A percentile compares a stretch with the other conserved stretches of the same genome.
phyloP scores from a whole-genome alignment of 2,797 vertebrate species.

The Helarctos malayanus region DNA sequence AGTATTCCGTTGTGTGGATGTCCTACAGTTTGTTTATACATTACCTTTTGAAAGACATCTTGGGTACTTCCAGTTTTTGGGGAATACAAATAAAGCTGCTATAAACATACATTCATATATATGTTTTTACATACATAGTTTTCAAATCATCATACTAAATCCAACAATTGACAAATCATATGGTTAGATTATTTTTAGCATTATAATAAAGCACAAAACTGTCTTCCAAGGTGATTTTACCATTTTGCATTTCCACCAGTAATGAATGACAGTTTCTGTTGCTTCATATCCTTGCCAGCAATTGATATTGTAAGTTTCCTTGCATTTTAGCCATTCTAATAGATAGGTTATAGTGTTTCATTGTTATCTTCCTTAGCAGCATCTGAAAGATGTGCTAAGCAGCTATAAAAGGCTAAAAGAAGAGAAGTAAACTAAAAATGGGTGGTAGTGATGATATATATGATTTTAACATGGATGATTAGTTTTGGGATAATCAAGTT shows the following conservation, averaged over 20 bases:
- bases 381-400: background rate
- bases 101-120: background rate
- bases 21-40: background rate
- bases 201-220: background rate
- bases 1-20: background rate
- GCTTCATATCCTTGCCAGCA: background rate
- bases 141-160: background rate
- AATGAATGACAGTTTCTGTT: background rate
- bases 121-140: background rate
- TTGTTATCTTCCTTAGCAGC: background rate
- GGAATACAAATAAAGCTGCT: background rate
- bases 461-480: background rate
- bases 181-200: background rate
- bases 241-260: background rate
- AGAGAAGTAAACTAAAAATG: background rate
- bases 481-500: background rate
- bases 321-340: background rate
- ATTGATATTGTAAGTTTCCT: background rate
- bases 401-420: background rate
- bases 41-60: conserved; percentile 6
- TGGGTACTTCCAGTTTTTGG: background rate
- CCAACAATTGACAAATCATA: background rate
- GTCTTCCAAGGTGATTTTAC: background rate
- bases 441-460: background rate
- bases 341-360: background rate